phyloP scores from a whole-genome alignment of 2,888 invertebrate species.

The Platycnemis pennipes region DNA sequence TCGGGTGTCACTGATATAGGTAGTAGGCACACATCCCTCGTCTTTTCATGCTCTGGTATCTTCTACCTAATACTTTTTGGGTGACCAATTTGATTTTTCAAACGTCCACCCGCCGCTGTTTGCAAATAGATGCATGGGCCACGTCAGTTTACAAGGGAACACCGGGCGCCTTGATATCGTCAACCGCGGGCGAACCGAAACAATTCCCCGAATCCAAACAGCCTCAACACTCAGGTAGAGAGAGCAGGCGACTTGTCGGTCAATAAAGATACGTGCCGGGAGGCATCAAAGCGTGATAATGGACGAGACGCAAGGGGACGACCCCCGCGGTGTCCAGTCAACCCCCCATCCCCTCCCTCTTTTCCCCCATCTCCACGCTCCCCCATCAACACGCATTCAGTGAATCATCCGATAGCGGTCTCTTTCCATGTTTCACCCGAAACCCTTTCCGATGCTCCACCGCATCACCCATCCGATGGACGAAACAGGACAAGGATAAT shows the following conservation, averaged over 20 bases:
- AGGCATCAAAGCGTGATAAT: not conserved
- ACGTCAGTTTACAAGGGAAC: not conserved
- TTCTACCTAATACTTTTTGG: too few species aligned
- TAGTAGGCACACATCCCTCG: too few species aligned
- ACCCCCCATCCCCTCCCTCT: not conserved
- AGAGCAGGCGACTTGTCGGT: not conserved
- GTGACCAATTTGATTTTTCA: too few species aligned
- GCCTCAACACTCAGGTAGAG: not conserved
- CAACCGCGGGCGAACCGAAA: not conserved
- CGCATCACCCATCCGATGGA: not conserved
- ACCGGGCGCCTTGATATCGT: not conserved
- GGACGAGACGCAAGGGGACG: not conserved
- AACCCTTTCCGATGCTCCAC: not conserved
- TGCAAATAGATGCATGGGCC: not conserved
- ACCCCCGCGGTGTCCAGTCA: not conserved
- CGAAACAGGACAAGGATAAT: not conserved
- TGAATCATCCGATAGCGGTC: not conserved
- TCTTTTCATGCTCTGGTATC: too few species aligned
- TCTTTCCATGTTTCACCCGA: not conserved
- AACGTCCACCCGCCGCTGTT: too few species aligned
- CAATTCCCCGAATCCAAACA: not conserved
- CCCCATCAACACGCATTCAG: conserved; percentile 5
- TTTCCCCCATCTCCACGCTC: not conserved
- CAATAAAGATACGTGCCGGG: not conserved
- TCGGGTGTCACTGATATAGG: too few species aligned